Evolutionary conservation across 2,113 vertebrate species (phyloP), one percentile per base, ranked within the genome.

Genomic region (Bos indicus): DNA sequence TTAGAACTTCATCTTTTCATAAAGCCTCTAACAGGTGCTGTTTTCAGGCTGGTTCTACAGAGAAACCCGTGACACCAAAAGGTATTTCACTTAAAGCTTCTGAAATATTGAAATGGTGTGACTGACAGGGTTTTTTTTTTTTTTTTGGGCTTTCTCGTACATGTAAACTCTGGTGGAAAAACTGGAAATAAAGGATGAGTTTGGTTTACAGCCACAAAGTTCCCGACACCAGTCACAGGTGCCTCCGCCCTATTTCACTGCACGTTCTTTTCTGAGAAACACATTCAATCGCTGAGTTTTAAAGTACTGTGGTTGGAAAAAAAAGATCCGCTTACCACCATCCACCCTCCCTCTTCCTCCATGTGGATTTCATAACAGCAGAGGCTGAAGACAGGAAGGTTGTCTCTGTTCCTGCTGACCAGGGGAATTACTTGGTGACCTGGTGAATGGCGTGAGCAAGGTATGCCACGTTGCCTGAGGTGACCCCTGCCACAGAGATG

Each of bases 401-500:
- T 95, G 88, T 96, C 97, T 95, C 97, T 91, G 96, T 95, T 97
- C 64, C 97, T 82, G 96, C 1, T 43, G 2, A 84, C n/a, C 57
- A 23, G 5, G 64, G 90, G 52, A 83, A 98, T 99, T 99, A 99
- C 98, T 99, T 99, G 92, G 99, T 99, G 97, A 99, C 99, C 6
- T 99, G 98, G 62, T 99, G 99, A 98, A 99, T 99, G 56, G 98
- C 99, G 0, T 99, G 99, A 84, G 99, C 99, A 96, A 99, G 99
- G 98, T 99, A 99, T 64, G 98, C 99, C 36, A 99, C 99, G 0
- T 99, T 99, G 94, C 99, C 99, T 0, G 99, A 99, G 0, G 99
- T 98, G 85, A 99, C 99, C 3, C 99, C 99, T 0, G 99, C 99
- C 97, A 99, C 98, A 17, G 99, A 99, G 98, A 99, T 99, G 54